Base-by-base conservation (phyloP, 1,140 invertebrate species). In the Ridgeia piscesae region DNA sequence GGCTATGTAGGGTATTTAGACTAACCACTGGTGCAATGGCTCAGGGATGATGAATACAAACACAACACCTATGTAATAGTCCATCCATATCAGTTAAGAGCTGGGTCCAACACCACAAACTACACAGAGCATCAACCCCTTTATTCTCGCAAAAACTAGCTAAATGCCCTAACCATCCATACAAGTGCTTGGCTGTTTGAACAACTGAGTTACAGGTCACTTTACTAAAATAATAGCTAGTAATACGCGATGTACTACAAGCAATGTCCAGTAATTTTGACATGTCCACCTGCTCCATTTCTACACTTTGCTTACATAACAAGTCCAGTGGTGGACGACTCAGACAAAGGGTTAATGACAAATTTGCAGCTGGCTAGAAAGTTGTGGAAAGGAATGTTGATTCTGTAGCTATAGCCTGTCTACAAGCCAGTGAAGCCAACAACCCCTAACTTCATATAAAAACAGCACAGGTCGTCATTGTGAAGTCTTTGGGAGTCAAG, bases 341-440 rank as follows among this genome's bases (percentile, higher is more conserved):
- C 58, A 77, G 58, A 77, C 58, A 77, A 77, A 77, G 58, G 58
- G 58, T 77, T 77, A 77, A 77, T 77, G 58, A 77, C 58, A 77
- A 77, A 77, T 77, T 77, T 77, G 58, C 58, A 77, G 58, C 58
- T 77, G 58, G 58, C 58, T 77, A 77, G 58, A 77, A 77, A 77
- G 58, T 77, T 77, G 58, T 77, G 58, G 58, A 77, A 77, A 77
- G 58, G 58, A 77, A 77, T 77, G 58, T 31, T 27, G 58, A 77
- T 77, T 77, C 58, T 77, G 58, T 77, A 77, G 58, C 58, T 31
- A 21, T 77, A 77, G 58, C 58, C 17, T 77, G 58, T 77, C 58
- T 77, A 21, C 11, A 21, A 31, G 27, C 58, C 27, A 77, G 58
- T 77, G 11, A 77, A 4, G 58, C 58, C 17, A 31, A 21, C 17